These are phyloP conservation scores for Tamias sibiricus DNA, from an alignment of 2,113 vertebrate genomes.

Conservation along the genomic window DNA sequence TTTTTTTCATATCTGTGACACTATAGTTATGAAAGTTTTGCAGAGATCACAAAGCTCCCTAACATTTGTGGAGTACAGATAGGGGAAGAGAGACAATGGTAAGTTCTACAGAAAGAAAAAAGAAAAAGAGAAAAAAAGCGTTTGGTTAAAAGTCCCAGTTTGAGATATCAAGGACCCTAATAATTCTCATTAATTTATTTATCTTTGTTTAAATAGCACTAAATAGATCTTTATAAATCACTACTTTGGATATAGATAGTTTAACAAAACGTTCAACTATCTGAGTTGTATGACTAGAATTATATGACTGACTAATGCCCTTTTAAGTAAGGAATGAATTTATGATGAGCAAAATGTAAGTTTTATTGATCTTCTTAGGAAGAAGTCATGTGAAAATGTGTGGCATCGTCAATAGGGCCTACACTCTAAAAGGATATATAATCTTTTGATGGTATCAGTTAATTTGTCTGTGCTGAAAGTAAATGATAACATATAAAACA, in stretches of 20 bases:
- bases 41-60: background rate
- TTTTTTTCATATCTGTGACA: background rate
- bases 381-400: background rate
- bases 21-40: background rate
- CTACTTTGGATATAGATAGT: background rate
- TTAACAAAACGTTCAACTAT: background rate
- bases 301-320: background rate
- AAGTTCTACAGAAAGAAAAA: background rate
- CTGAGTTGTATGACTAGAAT: background rate
- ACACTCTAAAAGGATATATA: background rate
- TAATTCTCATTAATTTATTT: background rate
- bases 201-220: background rate
- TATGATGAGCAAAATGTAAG: slow-evolving; percentile 51
- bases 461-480: slow-evolving; percentile 49
- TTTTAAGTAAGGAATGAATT: slow-evolving; percentile 63
- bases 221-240: slow-evolving; percentile 1
- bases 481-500: background rate
- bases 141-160: background rate
- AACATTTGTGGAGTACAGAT: background rate
- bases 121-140: background rate
- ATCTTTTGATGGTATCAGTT: slow-evolving; percentile 43
- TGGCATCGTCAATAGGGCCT: background rate
- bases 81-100: background rate
- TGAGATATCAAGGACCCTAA: background rate
- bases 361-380: slow-evolving; percentile 67